Percentiles rank a stretch among this genome's conserved stretches.
These are phyloP conservation scores for Polypterus bichir DNA, from an alignment of 2,113 vertebrate genomes.

Conservation along the genomic window DNA sequence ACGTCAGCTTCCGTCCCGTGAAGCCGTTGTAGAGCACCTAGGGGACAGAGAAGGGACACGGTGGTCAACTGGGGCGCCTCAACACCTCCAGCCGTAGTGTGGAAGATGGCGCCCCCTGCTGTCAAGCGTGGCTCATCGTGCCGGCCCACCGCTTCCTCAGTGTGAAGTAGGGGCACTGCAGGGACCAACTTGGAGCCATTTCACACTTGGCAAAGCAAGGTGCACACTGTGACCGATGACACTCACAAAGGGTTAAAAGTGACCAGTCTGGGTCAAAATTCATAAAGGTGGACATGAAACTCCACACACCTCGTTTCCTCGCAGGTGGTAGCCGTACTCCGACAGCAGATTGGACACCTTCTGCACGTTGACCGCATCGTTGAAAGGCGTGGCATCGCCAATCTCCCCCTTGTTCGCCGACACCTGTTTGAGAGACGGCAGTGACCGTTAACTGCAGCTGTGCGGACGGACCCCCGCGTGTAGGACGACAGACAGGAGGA, in stretches of 20 bases:
- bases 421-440: conserved; percentile 49
- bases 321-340: conserved; percentile 92
- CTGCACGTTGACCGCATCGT: conserved; percentile 93
- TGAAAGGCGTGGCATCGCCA: conserved; percentile 92
- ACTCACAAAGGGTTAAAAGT: not conserved
- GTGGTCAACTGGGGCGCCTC: too few relatives aligned
- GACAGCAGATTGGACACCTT: conserved; percentile 93
- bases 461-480: not conserved
- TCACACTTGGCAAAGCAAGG: not conserved
- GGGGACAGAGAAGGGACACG: too few relatives aligned
- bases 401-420: conserved; percentile 98
- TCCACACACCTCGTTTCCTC: conserved; percentile 83
- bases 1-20: conserved; percentile 92
- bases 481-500: not conserved
- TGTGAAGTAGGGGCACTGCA: too few relatives aligned
- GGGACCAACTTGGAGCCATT: not conserved
- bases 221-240: too few relatives aligned
- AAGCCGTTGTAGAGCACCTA: conserved; percentile 95
- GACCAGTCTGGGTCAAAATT: not conserved
- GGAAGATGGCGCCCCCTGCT: too few relatives aligned
- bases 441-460: not conserved
- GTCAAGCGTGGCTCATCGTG: too few relatives aligned
- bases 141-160: too few relatives aligned
- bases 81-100: too few relatives aligned
- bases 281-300: not conserved